Conservation (phyloP, 1,140 invertebrate genomes). For the Euura lappo region DNA sequence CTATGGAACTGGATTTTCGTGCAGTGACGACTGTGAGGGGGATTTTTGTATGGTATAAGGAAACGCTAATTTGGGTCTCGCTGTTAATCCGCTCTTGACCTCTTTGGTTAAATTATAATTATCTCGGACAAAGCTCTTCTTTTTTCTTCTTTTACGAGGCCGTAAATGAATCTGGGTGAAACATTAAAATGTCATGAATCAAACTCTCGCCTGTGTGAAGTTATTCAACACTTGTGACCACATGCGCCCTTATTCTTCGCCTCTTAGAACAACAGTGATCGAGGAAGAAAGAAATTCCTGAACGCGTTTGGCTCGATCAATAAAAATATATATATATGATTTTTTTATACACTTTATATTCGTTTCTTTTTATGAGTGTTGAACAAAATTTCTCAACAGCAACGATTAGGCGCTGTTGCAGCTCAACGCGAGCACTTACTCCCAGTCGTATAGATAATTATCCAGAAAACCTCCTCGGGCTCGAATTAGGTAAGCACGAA, state of each 20-base stretch:
- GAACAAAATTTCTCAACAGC: background rate
- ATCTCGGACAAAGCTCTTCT: constrained; percentile 31
- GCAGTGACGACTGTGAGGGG: no score
- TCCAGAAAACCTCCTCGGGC: background rate
- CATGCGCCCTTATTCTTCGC: no score
- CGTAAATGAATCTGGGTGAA: constrained; percentile 57
- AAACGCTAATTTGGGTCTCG: background rate
- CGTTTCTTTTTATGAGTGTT: background rate
- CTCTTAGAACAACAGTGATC: no score
- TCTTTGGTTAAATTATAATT: background rate
- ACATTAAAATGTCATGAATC: constrained; percentile 54
- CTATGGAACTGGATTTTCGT: background rate
- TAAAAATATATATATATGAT: no score
- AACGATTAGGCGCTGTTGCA: background rate
- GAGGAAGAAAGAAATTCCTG: no score
- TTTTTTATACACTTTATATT: no score
- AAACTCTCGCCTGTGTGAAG: constrained; percentile 29
- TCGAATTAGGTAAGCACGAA: no score
- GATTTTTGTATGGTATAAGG: no score
- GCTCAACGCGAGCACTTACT: constrained; percentile 3
- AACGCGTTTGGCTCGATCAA: no score
- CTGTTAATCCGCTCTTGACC: background rate
- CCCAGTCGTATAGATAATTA: background rate
- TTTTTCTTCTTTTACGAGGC: constrained; percentile 55
- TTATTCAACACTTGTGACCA: no score